These are phyloP conservation scores for Trichosurus vulpecula DNA, from an alignment of 2,797 vertebrate species.

Conservation along the genomic window DNA sequence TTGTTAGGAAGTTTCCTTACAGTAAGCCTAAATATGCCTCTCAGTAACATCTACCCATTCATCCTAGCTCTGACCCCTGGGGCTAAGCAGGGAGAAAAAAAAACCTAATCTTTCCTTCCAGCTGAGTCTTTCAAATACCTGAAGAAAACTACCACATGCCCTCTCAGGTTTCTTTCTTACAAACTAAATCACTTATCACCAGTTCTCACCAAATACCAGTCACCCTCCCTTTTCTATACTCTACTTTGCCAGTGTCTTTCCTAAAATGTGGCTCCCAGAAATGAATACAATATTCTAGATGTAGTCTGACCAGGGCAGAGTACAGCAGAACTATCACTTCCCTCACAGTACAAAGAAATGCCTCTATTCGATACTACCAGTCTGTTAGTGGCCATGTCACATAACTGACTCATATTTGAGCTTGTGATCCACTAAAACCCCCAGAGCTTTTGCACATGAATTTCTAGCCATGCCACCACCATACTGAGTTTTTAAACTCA, in stretches of 20 bases:
- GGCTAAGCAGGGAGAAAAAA: not conserved
- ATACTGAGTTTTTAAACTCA: not conserved
- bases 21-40: not conserved
- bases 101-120: not conserved
- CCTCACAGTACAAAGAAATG: not conserved
- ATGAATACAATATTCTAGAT: not conserved
- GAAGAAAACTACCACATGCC: not conserved
- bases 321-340: not conserved
- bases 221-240: not conserved
- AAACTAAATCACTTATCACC: not conserved
- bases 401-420: not conserved
- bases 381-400: not conserved
- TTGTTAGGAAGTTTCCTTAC: not conserved
- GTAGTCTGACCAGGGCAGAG: not conserved
- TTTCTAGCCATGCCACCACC: not conserved
- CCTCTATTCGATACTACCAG: not conserved
- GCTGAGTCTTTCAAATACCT: not conserved
- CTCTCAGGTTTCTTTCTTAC: not conserved
- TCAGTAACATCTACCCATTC: not conserved
- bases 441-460: not conserved
- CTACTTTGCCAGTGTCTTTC: not conserved
- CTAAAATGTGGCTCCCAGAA: not conserved
- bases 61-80: not conserved
- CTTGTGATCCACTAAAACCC: not conserved
- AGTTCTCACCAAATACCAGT: not conserved